phyloP scores from a whole-genome alignment of 2,797 vertebrate species.

The Nannoperca obscura region DNA sequence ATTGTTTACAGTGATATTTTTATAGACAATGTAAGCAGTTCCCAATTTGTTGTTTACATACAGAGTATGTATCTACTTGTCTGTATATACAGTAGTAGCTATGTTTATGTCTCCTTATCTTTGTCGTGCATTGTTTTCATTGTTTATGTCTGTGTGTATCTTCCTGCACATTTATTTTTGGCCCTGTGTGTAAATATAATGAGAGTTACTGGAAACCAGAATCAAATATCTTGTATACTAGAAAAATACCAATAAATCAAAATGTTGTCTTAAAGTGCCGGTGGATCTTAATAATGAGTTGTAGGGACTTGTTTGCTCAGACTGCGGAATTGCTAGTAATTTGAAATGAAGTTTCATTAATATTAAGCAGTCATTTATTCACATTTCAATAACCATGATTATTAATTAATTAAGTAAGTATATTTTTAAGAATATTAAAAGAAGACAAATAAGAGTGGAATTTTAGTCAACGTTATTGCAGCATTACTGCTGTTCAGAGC shows the following conservation, averaged over 20 bases:
- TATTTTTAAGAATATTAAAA: conserved; percentile 28
- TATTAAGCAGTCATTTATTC: conserved; percentile 28
- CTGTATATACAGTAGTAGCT: background rate
- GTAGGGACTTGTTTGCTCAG: background rate
- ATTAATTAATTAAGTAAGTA: conserved; percentile 39
- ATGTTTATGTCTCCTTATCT: background rate
- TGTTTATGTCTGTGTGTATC: background rate
- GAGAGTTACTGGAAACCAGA: background rate
- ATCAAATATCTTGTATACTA: background rate
- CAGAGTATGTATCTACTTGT: background rate
- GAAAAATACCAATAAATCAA: background rate
- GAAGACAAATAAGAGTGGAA: conserved; percentile 27
- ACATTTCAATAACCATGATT: conserved; percentile 34
- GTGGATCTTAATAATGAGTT: background rate
- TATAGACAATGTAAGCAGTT: no score
- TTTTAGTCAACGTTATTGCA: conserved; percentile 41
- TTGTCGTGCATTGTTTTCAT: background rate
- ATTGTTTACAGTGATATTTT: background rate
- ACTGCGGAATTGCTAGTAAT: background rate
- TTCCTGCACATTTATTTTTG: background rate
- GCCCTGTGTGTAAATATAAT: background rate
- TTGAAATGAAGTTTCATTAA: conserved; percentile 34
- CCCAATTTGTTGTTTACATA: background rate
- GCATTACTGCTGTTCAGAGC: conserved; percentile 20
- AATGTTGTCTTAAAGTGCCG: background rate